These are phyloP conservation scores for Anolis apletophallus DNA, from an alignment of 2,797 vertebrate species.

Conservation along the genomic window DNA sequence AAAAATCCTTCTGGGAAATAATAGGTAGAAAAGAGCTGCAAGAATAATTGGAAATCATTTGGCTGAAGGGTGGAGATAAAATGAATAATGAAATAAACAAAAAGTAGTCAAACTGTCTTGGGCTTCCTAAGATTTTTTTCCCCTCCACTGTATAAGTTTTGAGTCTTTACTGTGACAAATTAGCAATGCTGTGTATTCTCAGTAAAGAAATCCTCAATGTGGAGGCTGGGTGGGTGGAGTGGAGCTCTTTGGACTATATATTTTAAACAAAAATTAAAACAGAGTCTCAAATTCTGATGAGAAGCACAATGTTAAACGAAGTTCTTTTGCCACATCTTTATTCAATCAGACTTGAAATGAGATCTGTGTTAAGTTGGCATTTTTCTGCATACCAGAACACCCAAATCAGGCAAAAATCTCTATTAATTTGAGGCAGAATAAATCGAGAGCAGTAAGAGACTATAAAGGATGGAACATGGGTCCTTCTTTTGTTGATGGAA, in stretches of 20 bases:
- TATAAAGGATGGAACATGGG: background rate
- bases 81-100: background rate
- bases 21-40: background rate
- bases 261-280: conserved; percentile 21
- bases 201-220: background rate
- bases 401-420: conserved; percentile 9
- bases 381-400: conserved; percentile 7
- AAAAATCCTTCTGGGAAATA: background rate
- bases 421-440: conserved; percentile 32
- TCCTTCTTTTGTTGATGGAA: background rate
- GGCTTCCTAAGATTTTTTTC: background rate
- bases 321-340: conserved; percentile 37
- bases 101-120: background rate
- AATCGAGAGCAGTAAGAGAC: conserved; percentile 5
- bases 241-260: background rate
- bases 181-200: background rate
- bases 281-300: background rate
- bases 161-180: background rate
- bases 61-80: background rate
- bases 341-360: conserved; percentile 44
- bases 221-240: background rate
- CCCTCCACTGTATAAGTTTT: background rate
- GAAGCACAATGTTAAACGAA: conserved; percentile 16
- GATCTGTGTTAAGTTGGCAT: background rate
- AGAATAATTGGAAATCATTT: background rate